Conservation (phyloP, 1,140 invertebrate genomes). For the Bombus polaris region DNA sequence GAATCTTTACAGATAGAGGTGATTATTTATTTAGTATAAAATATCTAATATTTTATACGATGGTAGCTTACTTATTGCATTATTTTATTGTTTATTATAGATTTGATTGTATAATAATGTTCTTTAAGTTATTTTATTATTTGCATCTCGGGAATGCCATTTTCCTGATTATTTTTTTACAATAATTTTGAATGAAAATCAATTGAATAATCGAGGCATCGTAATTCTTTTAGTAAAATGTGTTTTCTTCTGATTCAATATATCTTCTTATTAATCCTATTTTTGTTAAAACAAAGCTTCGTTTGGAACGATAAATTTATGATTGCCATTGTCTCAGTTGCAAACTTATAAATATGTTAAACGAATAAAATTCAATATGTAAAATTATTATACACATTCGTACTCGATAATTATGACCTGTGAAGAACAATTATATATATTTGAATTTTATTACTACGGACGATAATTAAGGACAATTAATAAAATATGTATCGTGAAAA, state of each 20-base stretch:
- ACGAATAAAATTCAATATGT: no score
- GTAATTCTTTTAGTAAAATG: background rate
- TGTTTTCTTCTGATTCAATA: no score
- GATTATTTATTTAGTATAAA: conserved; percentile 7
- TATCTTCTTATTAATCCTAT: background rate
- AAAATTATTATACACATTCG: no score
- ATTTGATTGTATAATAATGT: no score
- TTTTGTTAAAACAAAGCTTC: background rate
- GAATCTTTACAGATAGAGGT: background rate
- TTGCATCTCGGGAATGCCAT: no score
- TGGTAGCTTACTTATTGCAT: background rate
- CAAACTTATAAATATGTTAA: no score
- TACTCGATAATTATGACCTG: no score
- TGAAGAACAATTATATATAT: no score
- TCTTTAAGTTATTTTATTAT: background rate
- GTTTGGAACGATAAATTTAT: background rate
- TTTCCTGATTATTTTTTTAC: background rate
- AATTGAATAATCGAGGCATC: no score
- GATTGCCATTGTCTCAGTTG: background rate
- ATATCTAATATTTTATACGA: background rate
- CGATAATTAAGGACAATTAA: no score
- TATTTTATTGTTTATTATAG: background rate
- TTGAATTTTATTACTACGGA: no score
- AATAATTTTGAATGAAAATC: background rate
- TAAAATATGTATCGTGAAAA: no score